Evolutionary conservation across 2,888 invertebrate species (phyloP).

Genomic region (Sycophila texana): DNA sequence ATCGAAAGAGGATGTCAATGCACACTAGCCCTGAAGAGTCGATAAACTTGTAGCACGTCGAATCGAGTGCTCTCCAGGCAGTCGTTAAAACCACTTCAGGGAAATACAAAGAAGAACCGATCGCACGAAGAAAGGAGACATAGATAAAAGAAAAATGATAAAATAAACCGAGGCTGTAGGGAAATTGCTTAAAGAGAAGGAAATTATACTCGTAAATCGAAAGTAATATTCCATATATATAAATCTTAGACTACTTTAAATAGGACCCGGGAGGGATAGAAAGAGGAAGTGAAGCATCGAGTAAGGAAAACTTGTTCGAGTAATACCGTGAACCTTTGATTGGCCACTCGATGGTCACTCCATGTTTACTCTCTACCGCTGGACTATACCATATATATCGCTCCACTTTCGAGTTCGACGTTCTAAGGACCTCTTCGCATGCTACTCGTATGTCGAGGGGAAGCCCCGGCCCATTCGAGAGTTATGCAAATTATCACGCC

Average conservation of each 20-base stretch:
- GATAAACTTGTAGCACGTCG: conserved; percentile 3
- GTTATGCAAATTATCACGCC: no score
- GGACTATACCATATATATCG: no score
- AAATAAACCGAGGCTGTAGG: no score
- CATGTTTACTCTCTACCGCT: not conserved
- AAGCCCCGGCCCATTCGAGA: no score
- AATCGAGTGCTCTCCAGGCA: conserved; percentile 6
- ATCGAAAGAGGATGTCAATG: conserved; percentile 5
- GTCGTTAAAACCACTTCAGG: conserved; percentile 2
- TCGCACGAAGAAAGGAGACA: not conserved
- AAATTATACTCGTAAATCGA: conserved; percentile 13
- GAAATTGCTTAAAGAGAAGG: not conserved
- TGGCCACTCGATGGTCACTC: conserved; percentile 6
- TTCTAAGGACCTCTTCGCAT: not conserved
- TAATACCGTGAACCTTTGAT: not conserved
- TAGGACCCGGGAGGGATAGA: not conserved
- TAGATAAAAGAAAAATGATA: not conserved
- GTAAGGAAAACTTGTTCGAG: not conserved
- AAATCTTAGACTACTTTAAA: not conserved
- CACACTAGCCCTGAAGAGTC: not conserved
- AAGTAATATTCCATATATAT: no score
- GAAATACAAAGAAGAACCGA: not conserved
- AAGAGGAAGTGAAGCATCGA: not conserved
- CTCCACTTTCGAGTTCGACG: not conserved
- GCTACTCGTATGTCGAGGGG: not conserved